phyloP scores from a whole-genome alignment of 2,797 vertebrate species.

The Vireo griseus region DNA sequence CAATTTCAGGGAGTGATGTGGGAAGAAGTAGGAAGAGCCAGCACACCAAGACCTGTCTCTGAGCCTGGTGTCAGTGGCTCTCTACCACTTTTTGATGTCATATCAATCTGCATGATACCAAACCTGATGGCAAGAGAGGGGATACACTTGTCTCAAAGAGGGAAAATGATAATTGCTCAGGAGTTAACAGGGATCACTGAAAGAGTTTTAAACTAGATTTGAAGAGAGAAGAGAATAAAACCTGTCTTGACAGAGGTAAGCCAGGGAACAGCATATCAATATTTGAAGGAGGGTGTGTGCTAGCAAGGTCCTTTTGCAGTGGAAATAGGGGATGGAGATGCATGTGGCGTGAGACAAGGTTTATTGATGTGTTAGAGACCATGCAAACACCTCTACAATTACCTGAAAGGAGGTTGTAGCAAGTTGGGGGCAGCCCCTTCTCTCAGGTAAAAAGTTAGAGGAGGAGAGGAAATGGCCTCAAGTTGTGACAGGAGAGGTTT shows the following conservation, averaged over 20 bases:
- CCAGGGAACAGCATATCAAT: not conserved
- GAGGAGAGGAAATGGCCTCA: not conserved
- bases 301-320: not conserved
- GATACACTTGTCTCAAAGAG: not conserved
- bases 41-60: not conserved
- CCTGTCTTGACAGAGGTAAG: not conserved
- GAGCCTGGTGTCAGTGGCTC: not conserved
- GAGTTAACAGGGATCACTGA: not conserved
- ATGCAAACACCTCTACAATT: not conserved
- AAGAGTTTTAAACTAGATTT: not conserved
- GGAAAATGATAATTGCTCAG: not conserved
- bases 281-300: not conserved
- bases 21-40: not conserved
- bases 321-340: not conserved
- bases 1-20: fast-evolving
- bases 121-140: not conserved
- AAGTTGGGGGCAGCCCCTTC: not conserved
- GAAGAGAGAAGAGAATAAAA: not conserved
- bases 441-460: not conserved
- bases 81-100: not conserved
- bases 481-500: not conserved
- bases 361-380: not conserved
- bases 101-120: not conserved
- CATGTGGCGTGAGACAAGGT: not conserved
- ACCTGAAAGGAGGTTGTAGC: not conserved